These are phyloP conservation scores for Telmatherina bonti DNA, from an alignment of 2,797 vertebrate species.

Conservation along the genomic window DNA sequence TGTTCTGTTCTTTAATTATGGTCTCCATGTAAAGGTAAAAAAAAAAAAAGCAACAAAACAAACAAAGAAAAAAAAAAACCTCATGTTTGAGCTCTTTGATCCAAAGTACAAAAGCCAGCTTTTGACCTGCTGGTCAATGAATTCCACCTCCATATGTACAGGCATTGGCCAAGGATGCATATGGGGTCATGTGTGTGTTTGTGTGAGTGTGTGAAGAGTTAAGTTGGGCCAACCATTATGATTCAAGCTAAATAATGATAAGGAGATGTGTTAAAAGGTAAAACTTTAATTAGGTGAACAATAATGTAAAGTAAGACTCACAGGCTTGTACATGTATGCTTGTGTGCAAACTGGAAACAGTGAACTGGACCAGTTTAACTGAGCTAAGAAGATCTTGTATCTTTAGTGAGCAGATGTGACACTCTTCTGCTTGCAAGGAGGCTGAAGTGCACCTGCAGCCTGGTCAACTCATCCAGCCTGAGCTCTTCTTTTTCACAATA, in stretches of 20 bases:
- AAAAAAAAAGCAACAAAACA: constrained; percentile 13
- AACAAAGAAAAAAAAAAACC: constrained; percentile 6
- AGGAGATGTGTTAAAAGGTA: constrained; percentile 4
- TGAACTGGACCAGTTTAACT: constrained; percentile 11
- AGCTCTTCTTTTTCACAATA: not conserved
- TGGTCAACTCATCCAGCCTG: constrained; percentile 19
- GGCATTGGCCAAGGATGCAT: constrained; percentile 31
- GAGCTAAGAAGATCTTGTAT: not conserved
- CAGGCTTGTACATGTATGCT: not conserved
- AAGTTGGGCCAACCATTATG: constrained; percentile 3
- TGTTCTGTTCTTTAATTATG: constrained; percentile 5
- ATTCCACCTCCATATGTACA: constrained; percentile 19
- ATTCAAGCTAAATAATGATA: constrained; percentile 14
- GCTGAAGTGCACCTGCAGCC: constrained; percentile 23
- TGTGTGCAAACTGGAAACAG: not conserved
- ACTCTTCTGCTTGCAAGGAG: constrained; percentile 1
- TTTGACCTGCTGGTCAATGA: constrained; percentile 49
- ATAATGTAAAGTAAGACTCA: not conserved
- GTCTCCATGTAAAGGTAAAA: not conserved
- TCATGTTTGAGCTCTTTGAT: constrained; percentile 23
- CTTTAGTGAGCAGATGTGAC: constrained; percentile 15
- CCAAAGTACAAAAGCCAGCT: constrained; percentile 35
- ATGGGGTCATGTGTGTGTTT: not conserved
- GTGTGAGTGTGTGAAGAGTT: constrained; percentile 1
- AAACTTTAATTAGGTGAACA: constrained; percentile 3